These are phyloP conservation scores for Scaptomyza pallida DNA, from an alignment of 1,140 invertebrate species.

Conservation along the genomic window DNA sequence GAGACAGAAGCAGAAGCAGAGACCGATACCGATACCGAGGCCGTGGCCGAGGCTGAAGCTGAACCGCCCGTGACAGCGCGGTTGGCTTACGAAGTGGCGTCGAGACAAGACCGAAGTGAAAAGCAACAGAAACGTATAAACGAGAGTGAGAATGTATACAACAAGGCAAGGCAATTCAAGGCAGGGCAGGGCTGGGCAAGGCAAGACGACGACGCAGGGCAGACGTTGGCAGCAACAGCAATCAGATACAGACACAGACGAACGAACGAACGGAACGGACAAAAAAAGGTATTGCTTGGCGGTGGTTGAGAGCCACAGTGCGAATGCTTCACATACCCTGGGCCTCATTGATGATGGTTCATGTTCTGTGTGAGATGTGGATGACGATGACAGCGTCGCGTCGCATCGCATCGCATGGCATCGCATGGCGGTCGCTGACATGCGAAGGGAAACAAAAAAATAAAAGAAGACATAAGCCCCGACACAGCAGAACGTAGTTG, in stretches of 20 bases:
- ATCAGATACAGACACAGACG: slow-evolving; percentile 66
- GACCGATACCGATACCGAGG: slow-evolving; percentile 9
- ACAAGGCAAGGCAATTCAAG: background rate
- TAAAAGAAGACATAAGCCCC: slow-evolving; percentile 72
- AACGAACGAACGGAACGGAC: slow-evolving; percentile 33
- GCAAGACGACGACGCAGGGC: background rate
- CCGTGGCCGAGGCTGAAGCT: slow-evolving; percentile 20
- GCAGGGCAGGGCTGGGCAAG: slow-evolving; percentile 8
- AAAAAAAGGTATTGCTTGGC: slow-evolving; percentile 55
- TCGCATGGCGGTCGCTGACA: slow-evolving; percentile 44
- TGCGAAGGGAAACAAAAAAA: slow-evolving; percentile 38
- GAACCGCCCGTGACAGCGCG: slow-evolving; percentile 39
- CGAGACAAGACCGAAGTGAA: slow-evolving; percentile 49
- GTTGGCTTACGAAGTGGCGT: slow-evolving; percentile 53
- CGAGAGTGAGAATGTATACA: slow-evolving; percentile 48
- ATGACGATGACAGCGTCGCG: slow-evolving; percentile 44
- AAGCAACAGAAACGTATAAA: slow-evolving; percentile 43
- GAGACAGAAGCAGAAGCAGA: slow-evolving; percentile 27
- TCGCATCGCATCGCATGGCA: slow-evolving; percentile 13
- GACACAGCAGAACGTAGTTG: slow-evolving; percentile 32
- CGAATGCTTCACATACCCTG: slow-evolving; percentile 18
- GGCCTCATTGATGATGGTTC: slow-evolving; percentile 6
- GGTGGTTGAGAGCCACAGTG: slow-evolving; percentile 55
- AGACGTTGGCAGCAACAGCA: slow-evolving; percentile 16
- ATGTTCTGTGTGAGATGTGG: background rate